Evolutionary conservation across 2,113 vertebrate species (phyloP).

Genomic region (Callipepla californica): DNA sequence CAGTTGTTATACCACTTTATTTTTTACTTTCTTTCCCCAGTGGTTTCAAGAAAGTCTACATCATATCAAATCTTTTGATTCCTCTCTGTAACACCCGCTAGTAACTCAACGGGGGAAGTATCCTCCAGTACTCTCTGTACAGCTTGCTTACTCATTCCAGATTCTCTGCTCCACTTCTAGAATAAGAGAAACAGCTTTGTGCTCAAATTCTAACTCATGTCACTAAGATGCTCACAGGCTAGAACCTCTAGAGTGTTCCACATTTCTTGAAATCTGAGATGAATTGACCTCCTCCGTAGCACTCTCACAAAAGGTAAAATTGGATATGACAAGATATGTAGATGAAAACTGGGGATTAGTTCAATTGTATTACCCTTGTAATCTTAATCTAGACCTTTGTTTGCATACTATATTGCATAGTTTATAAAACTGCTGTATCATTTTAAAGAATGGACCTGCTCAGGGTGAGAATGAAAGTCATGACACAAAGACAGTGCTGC

Average conservation of each 20-base stretch:
- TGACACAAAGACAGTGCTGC: background rate
- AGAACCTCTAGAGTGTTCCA: background rate
- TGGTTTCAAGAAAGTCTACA: background rate
- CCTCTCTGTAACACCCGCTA: background rate
- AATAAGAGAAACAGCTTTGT: background rate
- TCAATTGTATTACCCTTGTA: slow-evolving; percentile 10
- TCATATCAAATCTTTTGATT: background rate
- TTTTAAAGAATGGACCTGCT: background rate
- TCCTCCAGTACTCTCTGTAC: background rate
- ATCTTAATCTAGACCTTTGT: background rate
- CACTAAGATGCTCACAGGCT: background rate
- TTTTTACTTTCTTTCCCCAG: background rate
- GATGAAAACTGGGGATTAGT: slow-evolving; percentile 48
- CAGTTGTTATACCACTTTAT: background rate
- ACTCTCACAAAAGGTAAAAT: background rate
- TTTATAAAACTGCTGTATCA: background rate
- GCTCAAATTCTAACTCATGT: background rate
- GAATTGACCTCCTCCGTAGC: background rate
- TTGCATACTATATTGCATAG: background rate
- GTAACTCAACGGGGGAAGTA: background rate
- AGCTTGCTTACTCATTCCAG: background rate
- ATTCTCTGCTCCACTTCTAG: background rate
- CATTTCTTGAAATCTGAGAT: background rate
- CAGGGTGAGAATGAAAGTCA: background rate
- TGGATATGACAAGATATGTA: slow-evolving; percentile 33